Evolutionary conservation across 2,888 invertebrate genomes (phyloP).

Genomic region (Bembecia ichneumoniformis): DNA sequence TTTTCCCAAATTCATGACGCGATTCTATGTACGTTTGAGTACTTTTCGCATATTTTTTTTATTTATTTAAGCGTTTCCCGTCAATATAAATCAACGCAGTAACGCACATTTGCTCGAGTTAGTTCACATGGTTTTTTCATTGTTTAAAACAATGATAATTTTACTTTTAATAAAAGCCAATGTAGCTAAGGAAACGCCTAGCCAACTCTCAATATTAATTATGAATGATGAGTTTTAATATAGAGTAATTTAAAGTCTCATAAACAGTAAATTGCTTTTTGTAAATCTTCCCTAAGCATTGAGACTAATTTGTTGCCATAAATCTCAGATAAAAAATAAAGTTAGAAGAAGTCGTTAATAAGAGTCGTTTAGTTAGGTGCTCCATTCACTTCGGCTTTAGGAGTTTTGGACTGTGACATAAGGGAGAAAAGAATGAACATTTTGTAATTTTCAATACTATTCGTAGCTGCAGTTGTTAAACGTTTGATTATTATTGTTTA

Average conservation of each 20-base stretch:
- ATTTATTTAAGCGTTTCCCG: too few species aligned
- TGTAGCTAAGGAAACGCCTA: too few species aligned
- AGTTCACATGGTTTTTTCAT: neutral
- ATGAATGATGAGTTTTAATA: conserved; percentile 34
- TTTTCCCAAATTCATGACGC: too few species aligned
- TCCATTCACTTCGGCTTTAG: too few species aligned
- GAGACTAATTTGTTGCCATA: conserved; percentile 36
- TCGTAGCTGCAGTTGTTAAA: too few species aligned
- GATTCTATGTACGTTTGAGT: too few species aligned
- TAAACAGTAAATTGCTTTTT: conserved; percentile 36
- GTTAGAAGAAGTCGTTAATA: conserved; percentile 30
- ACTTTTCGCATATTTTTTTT: too few species aligned
- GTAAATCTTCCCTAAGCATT: conserved; percentile 29
- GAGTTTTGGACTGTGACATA: too few species aligned
- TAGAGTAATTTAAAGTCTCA: conserved; percentile 30
- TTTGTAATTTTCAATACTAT: neutral
- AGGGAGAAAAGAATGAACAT: too few species aligned
- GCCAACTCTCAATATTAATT: conserved; percentile 17
- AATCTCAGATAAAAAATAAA: conserved; percentile 30
- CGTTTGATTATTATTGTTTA: too few species aligned
- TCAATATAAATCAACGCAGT: too few species aligned
- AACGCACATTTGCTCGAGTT: too few species aligned
- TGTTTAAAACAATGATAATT: neutral
- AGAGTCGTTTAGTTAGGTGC: conserved; percentile 20
- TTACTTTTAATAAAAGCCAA: neutral